These are phyloP conservation scores for Drepana arcuata DNA, from an alignment of 1,140 invertebrate species.

Conservation along the genomic window DNA sequence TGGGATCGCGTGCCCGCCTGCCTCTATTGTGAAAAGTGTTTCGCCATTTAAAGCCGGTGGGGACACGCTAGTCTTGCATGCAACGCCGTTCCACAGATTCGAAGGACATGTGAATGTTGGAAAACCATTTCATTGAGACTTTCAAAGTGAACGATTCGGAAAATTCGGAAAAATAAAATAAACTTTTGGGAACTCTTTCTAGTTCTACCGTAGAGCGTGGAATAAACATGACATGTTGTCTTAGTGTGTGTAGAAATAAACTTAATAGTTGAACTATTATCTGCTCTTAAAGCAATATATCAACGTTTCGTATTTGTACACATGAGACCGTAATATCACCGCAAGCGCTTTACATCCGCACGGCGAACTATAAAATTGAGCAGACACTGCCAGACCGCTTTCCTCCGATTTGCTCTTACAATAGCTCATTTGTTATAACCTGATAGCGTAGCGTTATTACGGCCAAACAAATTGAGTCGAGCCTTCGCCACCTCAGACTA, in stretches of 20 bases:
- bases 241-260: too few relatives aligned
- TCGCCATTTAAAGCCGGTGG: constrained; percentile 41
- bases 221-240: too few relatives aligned
- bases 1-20: constrained; percentile 21
- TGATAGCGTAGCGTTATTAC: constrained; percentile 68
- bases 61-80: constrained; percentile 32
- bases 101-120: too few relatives aligned
- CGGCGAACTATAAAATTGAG: constrained; percentile 39
- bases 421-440: constrained; percentile 70
- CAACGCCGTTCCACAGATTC: too few relatives aligned
- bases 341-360: constrained; percentile 5
- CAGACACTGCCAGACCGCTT: constrained; percentile 60
- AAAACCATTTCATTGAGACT: too few relatives aligned
- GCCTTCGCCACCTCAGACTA: constrained; percentile 71
- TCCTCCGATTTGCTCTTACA: constrained; percentile 60
- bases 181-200: too few relatives aligned
- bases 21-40: constrained; percentile 27
- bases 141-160: too few relatives aligned
- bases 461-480: constrained; percentile 69
- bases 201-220: too few relatives aligned
- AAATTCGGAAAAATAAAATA: too few relatives aligned
- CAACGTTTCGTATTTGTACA: constrained; percentile 16
- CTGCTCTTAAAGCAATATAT: too few relatives aligned
- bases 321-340: constrained; percentile 19
- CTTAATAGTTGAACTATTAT: too few relatives aligned